A percentile compares a stretch with the other conserved stretches of the same genome.
These are phyloP conservation scores for Hydrotaea diabolus DNA, from an alignment of 2,888 invertebrate genomes.

Conservation along the genomic window DNA sequence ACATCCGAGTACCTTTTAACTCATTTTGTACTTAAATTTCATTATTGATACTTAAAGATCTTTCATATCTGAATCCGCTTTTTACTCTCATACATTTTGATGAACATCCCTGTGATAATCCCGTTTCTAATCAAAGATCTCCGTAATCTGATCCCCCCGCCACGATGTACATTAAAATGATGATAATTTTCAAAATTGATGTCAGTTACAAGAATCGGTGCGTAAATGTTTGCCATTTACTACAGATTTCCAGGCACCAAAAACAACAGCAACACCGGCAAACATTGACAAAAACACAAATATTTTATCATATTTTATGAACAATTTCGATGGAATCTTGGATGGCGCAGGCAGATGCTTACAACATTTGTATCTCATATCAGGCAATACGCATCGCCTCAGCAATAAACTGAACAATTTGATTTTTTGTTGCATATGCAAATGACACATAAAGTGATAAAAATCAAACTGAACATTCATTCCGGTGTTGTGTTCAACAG, in stretches of 20 bases:
- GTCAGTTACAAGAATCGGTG: not conserved
- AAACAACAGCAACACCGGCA: constrained; percentile 1
- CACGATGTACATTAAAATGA: not conserved
- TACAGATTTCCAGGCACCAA: not conserved
- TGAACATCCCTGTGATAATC: too few species aligned
- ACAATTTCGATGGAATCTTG: constrained; percentile 33
- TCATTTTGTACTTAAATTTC: too few species aligned
- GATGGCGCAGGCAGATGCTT: not conserved
- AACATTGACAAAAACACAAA: constrained; percentile 9
- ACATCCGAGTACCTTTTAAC: too few species aligned
- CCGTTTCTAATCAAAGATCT: too few species aligned
- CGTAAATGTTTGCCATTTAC: constrained; percentile 13
- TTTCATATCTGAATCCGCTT: too few species aligned
- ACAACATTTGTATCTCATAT: too few species aligned
- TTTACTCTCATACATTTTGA: too few species aligned
- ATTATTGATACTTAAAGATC: too few species aligned
- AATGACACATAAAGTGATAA: constrained; percentile 59
- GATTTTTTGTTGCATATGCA: constrained; percentile 45
- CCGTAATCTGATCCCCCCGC: too few species aligned
- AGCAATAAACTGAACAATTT: constrained; percentile 37
- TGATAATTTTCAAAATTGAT: not conserved
- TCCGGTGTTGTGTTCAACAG: not conserved
- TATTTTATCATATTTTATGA: constrained; percentile 58
- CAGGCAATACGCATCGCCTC: not conserved
- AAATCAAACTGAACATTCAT: constrained; percentile 47